Evolutionary conservation across 2,888 invertebrate species (phyloP).

Genomic region (Diarsia dahlii): DNA sequence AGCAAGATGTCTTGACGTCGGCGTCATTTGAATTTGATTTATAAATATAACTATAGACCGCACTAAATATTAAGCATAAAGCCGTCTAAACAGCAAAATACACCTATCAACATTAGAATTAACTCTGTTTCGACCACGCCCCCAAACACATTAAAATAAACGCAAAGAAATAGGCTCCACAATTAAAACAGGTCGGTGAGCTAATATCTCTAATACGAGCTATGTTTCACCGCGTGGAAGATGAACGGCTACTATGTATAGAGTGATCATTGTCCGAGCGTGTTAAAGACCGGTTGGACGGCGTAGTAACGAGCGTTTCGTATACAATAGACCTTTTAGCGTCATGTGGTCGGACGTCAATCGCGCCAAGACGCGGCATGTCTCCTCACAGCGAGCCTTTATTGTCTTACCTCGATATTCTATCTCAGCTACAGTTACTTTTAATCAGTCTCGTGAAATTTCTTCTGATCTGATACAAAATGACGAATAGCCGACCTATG

Average conservation of each 20-base stretch:
- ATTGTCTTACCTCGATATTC: slow-evolving; percentile 72
- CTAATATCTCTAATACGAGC: slow-evolving; percentile 72
- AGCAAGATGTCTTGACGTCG: background rate
- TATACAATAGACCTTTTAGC: slow-evolving; percentile 91
- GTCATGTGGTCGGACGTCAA: slow-evolving; percentile 89
- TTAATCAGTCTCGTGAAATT: slow-evolving; percentile 62
- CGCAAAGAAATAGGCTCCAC: slow-evolving; percentile 59
- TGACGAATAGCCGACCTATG: slow-evolving; percentile 56
- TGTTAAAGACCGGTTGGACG: slow-evolving; percentile 89
- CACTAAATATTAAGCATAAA: slow-evolving; percentile 8
- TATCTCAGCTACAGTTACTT: slow-evolving; percentile 61
- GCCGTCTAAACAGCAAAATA: slow-evolving; percentile 18
- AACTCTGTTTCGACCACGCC: slow-evolving; percentile 54
- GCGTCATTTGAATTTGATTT: background rate
- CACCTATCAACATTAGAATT: slow-evolving; percentile 42
- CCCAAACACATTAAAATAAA: slow-evolving; percentile 50
- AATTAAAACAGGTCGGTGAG: slow-evolving; percentile 69
- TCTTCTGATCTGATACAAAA: slow-evolving; percentile 57
- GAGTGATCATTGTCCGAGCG: slow-evolving; percentile 89
- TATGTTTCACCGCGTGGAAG: slow-evolving; percentile 72
- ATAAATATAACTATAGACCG: background rate
- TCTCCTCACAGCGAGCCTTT: slow-evolving; percentile 82
- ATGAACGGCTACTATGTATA: slow-evolving; percentile 86
- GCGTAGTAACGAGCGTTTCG: slow-evolving; percentile 88
- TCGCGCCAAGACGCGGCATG: slow-evolving; percentile 78